Base-by-base conservation (phyloP, 2,113 vertebrate species). In the Ploceus nigricollis region DNA sequence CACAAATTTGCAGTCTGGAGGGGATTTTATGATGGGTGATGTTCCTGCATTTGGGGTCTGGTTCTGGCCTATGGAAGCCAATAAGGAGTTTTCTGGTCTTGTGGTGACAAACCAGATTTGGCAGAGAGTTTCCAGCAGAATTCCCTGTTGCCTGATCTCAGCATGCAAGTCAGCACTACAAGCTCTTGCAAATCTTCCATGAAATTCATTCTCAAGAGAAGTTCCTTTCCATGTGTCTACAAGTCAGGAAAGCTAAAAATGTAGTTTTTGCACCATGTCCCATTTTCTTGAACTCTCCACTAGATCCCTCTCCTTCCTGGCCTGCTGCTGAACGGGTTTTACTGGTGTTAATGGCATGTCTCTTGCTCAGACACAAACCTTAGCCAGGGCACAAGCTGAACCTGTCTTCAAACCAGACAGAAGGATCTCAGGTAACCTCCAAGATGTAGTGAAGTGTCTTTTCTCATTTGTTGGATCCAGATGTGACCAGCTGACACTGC, bases 61-160 rank as follows among this genome's bases (percentile, higher is more conserved):
- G 17, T 83, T 82, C 39, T 82, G 24, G 39, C 44, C 39, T 60
- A 0, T 0, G 2, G 28, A 92, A 81, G 39, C n/a, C 63, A 73
- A 2, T 51, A 40, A 66, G 57, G 79, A 73, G 7, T 83, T 83
- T 73, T 71, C 13, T 78, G 85, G 39, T 87, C 28, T 78, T 28
- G 12, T 10, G 22, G 31, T 79, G 76, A 60, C 64, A 90, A 94
- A 78, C 7, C 25, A 78, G 39, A 48, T 90, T 83, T 82, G 47
- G 64, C 63, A 83, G 35, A 24, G 39, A 51, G 47, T 81, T 92
- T 80, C 60, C 76, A 89, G 40, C 40, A 87, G 35, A 93, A 81
- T 80, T 95, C 68, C 42, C 66, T 69, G 24, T 56, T 87, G 75
- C n/a, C 42, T 1, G 1, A n/a, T 70, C 63, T 60, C 50, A 37